phyloP scores from a whole-genome alignment of 2,113 vertebrate species.

The Leptosomus discolor region DNA sequence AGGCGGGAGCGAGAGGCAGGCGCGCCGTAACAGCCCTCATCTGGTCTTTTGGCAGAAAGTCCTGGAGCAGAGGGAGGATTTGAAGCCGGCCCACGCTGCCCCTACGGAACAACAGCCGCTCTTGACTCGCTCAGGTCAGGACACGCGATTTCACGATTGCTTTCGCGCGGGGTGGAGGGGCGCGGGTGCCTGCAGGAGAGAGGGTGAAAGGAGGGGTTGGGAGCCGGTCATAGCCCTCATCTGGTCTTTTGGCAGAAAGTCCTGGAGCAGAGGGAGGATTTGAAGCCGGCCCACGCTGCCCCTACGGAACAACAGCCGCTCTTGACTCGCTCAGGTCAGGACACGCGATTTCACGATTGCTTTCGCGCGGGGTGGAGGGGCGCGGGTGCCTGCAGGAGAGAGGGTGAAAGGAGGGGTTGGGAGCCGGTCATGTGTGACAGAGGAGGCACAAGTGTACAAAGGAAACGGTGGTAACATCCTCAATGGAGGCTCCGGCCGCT shows the following conservation, averaged over 20 bases:
- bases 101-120: neutral
- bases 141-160: rapidly evolving
- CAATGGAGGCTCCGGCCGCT: neutral
- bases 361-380: neutral
- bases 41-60: neutral
- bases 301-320: neutral
- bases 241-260: neutral
- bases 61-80: slow-evolving; percentile 24
- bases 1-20: neutral
- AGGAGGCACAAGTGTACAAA: neutral
- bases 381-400: neutral
- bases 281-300: neutral
- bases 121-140: slow-evolving; percentile 10
- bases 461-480: neutral
- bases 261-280: slow-evolving; percentile 24
- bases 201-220: neutral
- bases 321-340: slow-evolving; percentile 10
- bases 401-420: neutral
- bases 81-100: neutral
- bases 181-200: neutral
- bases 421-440: neutral
- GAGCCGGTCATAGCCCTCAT: neutral
- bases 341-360: neutral
- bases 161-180: neutral
- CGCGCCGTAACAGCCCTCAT: neutral